Base-by-base conservation (phyloP, 2,888 invertebrate species). In the Coremacera marginata region DNA sequence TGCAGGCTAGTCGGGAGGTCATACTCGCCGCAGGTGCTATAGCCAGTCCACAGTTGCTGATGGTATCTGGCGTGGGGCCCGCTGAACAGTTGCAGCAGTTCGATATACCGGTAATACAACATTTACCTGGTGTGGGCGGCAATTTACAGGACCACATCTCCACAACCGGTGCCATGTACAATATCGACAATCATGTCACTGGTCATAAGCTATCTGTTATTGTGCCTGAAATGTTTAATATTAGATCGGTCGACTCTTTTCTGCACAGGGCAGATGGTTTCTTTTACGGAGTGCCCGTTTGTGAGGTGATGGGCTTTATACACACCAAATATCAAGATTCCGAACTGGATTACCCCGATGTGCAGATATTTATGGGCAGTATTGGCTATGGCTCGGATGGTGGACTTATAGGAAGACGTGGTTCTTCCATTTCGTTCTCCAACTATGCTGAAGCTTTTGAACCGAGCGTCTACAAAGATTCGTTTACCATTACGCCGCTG, bases 131-230 rank as follows among this genome's bases (percentile, higher is more conserved):
- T 0, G 96, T 97, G 0, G 96, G 96, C 0, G 87, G 90, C 80
- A 96, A 96, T 89, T 89, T 96, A 19, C 95, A 95, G 89, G 96
- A 96, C 87, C 96, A 96, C 85, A 92, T 95, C 0, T 94, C 95
- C 0, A 92, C 95, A 86, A 95, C 95, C 0, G 96, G 96, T 0
- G 91, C 94, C 67, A 93, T 93, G 0, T 96, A 93, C 84, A 89
- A 94, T 1, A 92, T 95, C 77, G 92, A 94, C 74, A 92, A 93
- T 77, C 92, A 92, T 2, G 86, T 89, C 2, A 84, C 85, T 0
- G 91, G 91, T n/a, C 89, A 91, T 3, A 90, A 91, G 68, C 92
- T 94, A 77, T 93, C 94, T 57, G 94, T 95, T 82, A 92, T 95
- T 77, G 86, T 95, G 65, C 93, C 94, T 0, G 91, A 93, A 70